Evolutionary conservation across 64 coral and sea anemone species (phyloP), one percentile per base, ranked within the genome.

Genomic region (Pachyseris speciosa): DNA sequence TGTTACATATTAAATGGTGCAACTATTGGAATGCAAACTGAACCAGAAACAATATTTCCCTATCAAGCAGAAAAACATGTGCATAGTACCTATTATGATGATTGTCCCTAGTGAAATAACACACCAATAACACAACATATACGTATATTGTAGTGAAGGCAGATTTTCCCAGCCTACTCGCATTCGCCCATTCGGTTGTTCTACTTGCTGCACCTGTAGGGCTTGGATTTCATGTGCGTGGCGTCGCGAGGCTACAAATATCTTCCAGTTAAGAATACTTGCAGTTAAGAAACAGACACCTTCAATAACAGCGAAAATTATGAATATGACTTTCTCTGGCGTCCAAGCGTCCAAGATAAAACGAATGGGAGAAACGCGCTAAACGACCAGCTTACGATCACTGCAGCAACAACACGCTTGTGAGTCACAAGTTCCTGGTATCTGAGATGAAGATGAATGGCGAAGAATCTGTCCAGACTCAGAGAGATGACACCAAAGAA

Each of bases 91-190:
- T n/a, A n/a, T n/a, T n/a, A n/a, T n/a, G n/a, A n/a, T n/a, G n/a
- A n/a, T n/a, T n/a, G n/a, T n/a, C n/a, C n/a, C n/a, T n/a, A n/a
- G n/a, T n/a, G n/a, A 78, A n/a, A 55, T 53, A 78, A 34, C 47
- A 55, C 19, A 78, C 75, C 9, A 78, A 20, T 36, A 78, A 78
- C 47, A 78, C 75, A 2, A 78, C 13, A 34, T 78, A 78, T 0
- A 78, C 75, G 29, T 55, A 78, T 13, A 78, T 32, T 34, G 47
- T 55, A 2, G 15, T 49, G 30, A 78, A 16, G 9, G 75, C 75
- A 78, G 75, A 36, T 55, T 78, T 55, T 17, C 48, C 55, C 29
- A 55, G 11, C 24, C 74, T 78, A 4, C 5, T 3, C 15, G 19
- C 19, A 50, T 29, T 26, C 8, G n/a, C 72, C 9, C 45, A 37